Conservation (phyloP, 1,140 invertebrate species). For the Popillia japonica region DNA sequence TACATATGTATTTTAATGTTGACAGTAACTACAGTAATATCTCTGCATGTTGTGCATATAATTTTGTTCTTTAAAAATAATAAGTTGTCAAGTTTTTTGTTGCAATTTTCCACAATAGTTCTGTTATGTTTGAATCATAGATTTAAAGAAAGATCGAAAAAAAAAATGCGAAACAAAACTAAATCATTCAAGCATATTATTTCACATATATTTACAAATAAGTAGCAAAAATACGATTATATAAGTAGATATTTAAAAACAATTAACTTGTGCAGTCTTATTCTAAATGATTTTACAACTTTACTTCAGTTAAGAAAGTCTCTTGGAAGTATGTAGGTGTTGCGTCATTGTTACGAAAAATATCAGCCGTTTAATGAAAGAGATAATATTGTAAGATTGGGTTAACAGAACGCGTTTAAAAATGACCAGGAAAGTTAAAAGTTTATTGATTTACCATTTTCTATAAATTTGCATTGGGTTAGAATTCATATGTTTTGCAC, state of each 20-base stretch:
- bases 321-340: background rate
- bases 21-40: background rate
- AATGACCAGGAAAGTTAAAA: too few species aligned
- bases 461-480: too few species aligned
- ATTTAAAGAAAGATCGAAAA: background rate
- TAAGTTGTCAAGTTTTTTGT: background rate
- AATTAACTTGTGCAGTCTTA: conserved; percentile 6
- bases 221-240: conserved; percentile 1
- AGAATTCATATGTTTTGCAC: too few species aligned
- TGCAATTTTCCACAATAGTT: background rate
- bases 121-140: background rate
- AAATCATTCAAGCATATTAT: background rate
- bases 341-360: background rate
- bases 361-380: background rate
- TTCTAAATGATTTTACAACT: conserved; percentile 35
- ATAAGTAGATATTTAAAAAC: background rate
- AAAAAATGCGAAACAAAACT: background rate
- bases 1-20: conserved; percentile 34
- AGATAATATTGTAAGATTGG: too few species aligned
- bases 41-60: background rate
- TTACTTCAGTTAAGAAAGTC: conserved; percentile 8
- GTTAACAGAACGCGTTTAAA: too few species aligned
- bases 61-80: background rate
- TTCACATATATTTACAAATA: conserved; percentile 4
- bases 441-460: too few species aligned